These are phyloP conservation scores for Bombus confusus DNA, from an alignment of 1,140 invertebrate genomes.

Conservation along the genomic window DNA sequence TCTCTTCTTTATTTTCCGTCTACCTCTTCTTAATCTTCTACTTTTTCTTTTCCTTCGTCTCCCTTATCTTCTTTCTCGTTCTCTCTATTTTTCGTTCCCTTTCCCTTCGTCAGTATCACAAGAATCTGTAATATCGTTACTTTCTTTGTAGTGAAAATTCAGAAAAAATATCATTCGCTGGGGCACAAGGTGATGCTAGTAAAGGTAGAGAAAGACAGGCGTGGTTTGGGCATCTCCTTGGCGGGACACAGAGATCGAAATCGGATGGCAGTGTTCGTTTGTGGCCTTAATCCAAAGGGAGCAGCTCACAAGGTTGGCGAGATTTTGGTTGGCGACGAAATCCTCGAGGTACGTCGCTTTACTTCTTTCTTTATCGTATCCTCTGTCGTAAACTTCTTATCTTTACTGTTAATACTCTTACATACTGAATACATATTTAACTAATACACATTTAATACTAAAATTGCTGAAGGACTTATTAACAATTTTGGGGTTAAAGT, in stretches of 20 bases:
- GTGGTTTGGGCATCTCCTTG: constrained; percentile 93
- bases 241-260: constrained; percentile 97
- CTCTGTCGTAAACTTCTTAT: neutral
- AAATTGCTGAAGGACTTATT: neutral
- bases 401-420: no score
- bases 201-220: constrained; percentile 86
- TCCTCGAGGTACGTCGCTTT: constrained; percentile 90
- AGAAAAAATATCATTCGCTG: constrained; percentile 94
- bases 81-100: neutral
- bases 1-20: neutral
- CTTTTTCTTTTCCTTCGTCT: no score
- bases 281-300: constrained; percentile 95
- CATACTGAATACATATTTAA: no score
- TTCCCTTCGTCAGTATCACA: neutral
- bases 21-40: rapidly evolving
- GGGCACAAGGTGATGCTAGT: constrained; percentile 87
- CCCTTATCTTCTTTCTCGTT: neutral
- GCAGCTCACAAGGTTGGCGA: constrained; percentile 88
- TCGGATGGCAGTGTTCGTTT: constrained; percentile 98
- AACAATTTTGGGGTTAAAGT: neutral
- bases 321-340: constrained; percentile 96
- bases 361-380: neutral
- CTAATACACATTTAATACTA: neutral
- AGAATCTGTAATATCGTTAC: neutral
- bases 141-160: constrained; percentile 90